phyloP scores from a whole-genome alignment of 2,113 vertebrate genomes.

The Tretioscincus oriximinensis region DNA sequence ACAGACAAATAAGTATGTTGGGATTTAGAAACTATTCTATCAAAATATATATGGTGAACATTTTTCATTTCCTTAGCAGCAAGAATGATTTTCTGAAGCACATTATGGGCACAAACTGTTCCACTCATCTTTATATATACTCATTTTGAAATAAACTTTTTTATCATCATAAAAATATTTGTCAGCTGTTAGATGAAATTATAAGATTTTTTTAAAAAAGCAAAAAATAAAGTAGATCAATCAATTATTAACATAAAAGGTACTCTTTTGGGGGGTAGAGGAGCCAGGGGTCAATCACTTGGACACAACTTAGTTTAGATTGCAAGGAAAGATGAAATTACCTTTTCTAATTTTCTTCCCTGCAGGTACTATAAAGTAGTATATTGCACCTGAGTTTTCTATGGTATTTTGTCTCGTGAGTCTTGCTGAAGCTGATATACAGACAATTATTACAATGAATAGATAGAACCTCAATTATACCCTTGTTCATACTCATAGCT shows the following conservation, averaged over 20 bases:
- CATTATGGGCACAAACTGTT: slow-evolving; percentile 61
- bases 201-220: background rate
- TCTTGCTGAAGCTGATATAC: too few relatives aligned
- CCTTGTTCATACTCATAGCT: too few relatives aligned
- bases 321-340: too few relatives aligned
- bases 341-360: too few relatives aligned
- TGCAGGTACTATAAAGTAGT: too few relatives aligned
- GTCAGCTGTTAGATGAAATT: background rate
- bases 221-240: background rate
- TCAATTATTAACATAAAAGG: background rate
- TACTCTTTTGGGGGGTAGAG: background rate
- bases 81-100: slow-evolving; percentile 53
- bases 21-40: slow-evolving; percentile 48
- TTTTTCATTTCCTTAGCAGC: slow-evolving; percentile 63
- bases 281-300: too few relatives aligned
- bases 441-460: too few relatives aligned
- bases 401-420: too few relatives aligned
- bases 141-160: slow-evolving; percentile 35
- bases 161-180: too few relatives aligned
- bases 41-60: slow-evolving; percentile 8
- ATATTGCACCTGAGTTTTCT: too few relatives aligned
- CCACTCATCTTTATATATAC: slow-evolving; percentile 39
- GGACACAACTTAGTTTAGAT: too few relatives aligned
- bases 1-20: slow-evolving; percentile 43
- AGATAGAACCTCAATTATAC: too few relatives aligned